Percentiles rank a stretch among this genome's conserved stretches.
phyloP scores from a whole-genome alignment of 2,888 invertebrate species.

The Julus scanicus region DNA sequence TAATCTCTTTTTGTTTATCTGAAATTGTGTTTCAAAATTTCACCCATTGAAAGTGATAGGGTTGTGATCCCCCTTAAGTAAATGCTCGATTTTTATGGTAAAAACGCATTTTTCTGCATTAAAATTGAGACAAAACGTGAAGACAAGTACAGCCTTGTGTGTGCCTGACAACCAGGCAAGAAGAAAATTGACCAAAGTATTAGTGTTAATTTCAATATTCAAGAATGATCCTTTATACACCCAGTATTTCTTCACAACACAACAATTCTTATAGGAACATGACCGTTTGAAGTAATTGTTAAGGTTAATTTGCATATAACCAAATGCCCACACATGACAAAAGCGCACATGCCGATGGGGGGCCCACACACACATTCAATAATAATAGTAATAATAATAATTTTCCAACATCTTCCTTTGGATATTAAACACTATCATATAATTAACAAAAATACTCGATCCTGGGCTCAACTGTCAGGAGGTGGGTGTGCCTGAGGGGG shows the following conservation, averaged over 20 bases:
- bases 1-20: too few species aligned
- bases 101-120: too few species aligned
- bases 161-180: too few species aligned
- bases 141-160: too few species aligned
- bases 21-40: too few species aligned
- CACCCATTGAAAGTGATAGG: too few species aligned
- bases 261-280: constrained; percentile 21
- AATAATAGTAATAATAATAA: constrained; percentile 24
- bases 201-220: background rate
- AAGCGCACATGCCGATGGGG: constrained; percentile 17
- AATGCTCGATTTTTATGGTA: too few species aligned
- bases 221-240: background rate
- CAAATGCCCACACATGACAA: background rate
- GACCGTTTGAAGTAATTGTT: constrained; percentile 29
- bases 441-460: constrained; percentile 19
- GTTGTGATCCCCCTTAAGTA: too few species aligned
- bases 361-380: background rate
- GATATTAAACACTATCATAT: constrained; percentile 36
- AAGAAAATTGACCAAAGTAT: too few species aligned
- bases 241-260: constrained; percentile 4
- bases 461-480: constrained; percentile 17
- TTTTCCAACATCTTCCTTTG: constrained; percentile 4
- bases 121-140: too few species aligned
- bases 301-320: constrained; percentile 37
- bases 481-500: constrained; percentile 45